Percentiles rank a stretch among this genome's conserved stretches.
Evolutionary conservation across 2,797 vertebrate species (phyloP).

Genomic region (Melanotaenia trifasciata): DNA sequence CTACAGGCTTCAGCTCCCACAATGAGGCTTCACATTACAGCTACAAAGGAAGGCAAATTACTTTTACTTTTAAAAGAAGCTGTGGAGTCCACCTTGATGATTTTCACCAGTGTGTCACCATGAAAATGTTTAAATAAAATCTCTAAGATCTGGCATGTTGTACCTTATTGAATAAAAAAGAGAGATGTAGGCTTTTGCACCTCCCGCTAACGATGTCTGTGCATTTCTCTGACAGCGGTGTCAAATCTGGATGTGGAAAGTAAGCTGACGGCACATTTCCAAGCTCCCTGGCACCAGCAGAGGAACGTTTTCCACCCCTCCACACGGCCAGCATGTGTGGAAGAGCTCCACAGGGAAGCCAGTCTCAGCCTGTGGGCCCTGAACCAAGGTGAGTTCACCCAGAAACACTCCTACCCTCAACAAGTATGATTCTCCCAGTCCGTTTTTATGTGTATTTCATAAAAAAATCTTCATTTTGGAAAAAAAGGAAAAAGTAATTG

Average conservation of each 20-base stretch:
- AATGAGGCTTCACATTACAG: neutral
- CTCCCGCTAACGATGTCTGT: neutral
- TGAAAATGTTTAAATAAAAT: constrained; percentile 24
- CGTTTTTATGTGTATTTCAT: neutral
- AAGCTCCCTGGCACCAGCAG: constrained; percentile 91
- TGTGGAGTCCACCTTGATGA: constrained; percentile 36
- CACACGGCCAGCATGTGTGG: constrained; percentile 90
- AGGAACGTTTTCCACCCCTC: constrained; percentile 91
- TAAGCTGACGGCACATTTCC: constrained; percentile 91
- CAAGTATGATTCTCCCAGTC: neutral
- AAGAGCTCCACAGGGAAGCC: constrained; percentile 92
- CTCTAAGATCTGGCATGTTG: neutral
- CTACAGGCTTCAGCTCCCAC: neutral
- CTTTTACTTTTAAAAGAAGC: constrained; percentile 7
- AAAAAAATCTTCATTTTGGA: neutral
- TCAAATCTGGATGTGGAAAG: constrained; percentile 96
- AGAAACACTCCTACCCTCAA: constrained; percentile 22
- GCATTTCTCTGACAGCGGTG: constrained; percentile 84
- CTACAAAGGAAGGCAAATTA: neutral
- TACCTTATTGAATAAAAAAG: neutral
- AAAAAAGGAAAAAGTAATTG: neutral
- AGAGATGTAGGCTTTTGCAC: no score
- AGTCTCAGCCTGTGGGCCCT: constrained; percentile 87
- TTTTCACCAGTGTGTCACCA: neutral
- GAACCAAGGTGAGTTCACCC: constrained; percentile 83